Percentiles rank a stretch among this genome's conserved stretches.
These are phyloP conservation scores for Nomada fabriciana DNA, from an alignment of 2,888 invertebrate genomes.

Conservation along the genomic window DNA sequence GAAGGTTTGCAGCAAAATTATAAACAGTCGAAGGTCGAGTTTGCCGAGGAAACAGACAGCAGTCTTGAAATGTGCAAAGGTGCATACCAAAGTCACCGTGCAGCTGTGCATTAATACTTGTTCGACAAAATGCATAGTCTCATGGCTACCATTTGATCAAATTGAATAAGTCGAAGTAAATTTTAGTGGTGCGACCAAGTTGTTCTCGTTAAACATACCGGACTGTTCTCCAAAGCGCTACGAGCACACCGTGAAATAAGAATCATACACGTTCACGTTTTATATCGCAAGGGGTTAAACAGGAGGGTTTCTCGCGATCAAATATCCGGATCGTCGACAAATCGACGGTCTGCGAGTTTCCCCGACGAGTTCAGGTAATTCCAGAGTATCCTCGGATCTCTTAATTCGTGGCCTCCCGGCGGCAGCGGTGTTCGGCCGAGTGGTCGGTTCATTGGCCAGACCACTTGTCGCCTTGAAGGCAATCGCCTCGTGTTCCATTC, in stretches of 20 bases:
- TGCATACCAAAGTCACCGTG: background rate
- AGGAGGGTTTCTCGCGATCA: background rate
- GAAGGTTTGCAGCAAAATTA: constrained; percentile 53
- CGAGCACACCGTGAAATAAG: no score
- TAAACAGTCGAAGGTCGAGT: constrained; percentile 53
- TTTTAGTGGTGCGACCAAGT: no score
- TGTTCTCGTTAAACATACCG: no score
- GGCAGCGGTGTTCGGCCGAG: constrained; percentile 49
- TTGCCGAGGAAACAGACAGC: constrained; percentile 39
- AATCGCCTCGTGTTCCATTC: constrained; percentile 74
- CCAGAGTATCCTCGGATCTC: constrained; percentile 6
- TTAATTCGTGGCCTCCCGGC: constrained; percentile 31
- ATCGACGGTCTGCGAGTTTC: background rate
- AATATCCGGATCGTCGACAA: no score
- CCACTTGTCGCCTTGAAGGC: constrained; percentile 81
- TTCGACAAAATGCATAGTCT: background rate
- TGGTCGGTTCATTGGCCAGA: constrained; percentile 80
- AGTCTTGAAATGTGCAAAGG: background rate
- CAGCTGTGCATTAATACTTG: background rate
- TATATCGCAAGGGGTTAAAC: background rate
- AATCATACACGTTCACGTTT: no score
- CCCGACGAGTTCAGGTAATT: constrained; percentile 11
- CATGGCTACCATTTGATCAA: no score
- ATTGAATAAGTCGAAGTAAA: no score
- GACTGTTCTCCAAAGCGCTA: no score